These are phyloP conservation scores for Acheta domesticus DNA, from an alignment of 2,888 invertebrate species.

Conservation along the genomic window DNA sequence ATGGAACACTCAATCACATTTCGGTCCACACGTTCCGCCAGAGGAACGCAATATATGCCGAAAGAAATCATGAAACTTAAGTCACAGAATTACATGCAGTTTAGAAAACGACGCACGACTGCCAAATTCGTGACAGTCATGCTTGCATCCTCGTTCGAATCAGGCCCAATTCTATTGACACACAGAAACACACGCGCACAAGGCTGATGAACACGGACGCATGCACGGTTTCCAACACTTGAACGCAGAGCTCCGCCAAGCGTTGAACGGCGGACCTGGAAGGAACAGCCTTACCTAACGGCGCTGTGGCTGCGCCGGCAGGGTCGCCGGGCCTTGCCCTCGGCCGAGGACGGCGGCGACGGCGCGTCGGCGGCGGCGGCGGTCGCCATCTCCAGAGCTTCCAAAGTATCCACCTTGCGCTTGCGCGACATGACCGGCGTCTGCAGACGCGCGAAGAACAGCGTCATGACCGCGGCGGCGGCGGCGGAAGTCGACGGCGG, in stretches of 20 bases:
- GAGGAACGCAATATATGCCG: too few species aligned
- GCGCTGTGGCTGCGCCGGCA: constrained; percentile 6
- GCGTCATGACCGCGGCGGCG: not conserved
- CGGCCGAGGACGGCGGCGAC: not conserved
- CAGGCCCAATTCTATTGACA: too few species aligned
- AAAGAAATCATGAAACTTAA: too few species aligned
- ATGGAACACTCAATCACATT: too few species aligned
- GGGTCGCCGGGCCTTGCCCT: not conserved
- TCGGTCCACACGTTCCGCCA: too few species aligned
- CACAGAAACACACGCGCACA: too few species aligned
- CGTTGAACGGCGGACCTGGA: not conserved
- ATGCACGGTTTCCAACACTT: too few species aligned
- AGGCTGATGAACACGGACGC: too few species aligned
- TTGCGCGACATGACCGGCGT: constrained; percentile 1
- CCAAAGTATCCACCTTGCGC: not conserved
- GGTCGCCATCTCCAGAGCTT: not conserved
- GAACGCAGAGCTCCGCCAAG: not conserved
- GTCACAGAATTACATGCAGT: too few species aligned
- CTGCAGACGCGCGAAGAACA: constrained; percentile 9
- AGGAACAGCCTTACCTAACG: not conserved
- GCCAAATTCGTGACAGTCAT: too few species aligned
- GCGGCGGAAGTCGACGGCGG: not conserved
- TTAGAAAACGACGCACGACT: too few species aligned
- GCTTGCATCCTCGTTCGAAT: too few species aligned
- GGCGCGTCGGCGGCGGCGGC: not conserved